phyloP scores from a whole-genome alignment of 2,888 invertebrate species.

The Stenurella melanura region DNA sequence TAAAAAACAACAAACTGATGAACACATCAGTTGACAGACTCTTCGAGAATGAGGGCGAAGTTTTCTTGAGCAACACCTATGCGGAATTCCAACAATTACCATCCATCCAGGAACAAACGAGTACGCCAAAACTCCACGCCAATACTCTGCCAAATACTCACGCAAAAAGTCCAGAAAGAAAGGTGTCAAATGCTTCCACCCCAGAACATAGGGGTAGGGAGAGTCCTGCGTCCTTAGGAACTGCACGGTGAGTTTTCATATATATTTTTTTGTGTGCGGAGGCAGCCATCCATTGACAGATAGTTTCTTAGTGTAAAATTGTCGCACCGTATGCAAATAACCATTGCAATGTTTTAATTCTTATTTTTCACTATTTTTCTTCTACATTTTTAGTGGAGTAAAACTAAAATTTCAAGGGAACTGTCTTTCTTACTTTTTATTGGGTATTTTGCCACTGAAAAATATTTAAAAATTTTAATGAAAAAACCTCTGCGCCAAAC shows the following conservation, averaged over 20 bases:
- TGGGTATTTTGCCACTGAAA: too few species aligned
- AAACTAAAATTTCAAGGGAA: too few species aligned
- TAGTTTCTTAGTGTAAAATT: too few species aligned
- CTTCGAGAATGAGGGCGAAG: conserved; percentile 86
- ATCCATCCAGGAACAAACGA: conserved; percentile 76
- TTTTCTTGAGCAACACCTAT: conserved; percentile 83
- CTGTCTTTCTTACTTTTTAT: too few species aligned
- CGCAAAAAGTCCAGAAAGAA: conserved; percentile 75
- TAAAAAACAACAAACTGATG: conserved; percentile 87
- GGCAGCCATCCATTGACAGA: too few species aligned
- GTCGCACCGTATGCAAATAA: too few species aligned
- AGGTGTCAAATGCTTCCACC: conserved; percentile 78
- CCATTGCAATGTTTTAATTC: too few species aligned
- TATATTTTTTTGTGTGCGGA: too few species aligned
- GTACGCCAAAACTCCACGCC: conserved; percentile 68
- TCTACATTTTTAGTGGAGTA: too few species aligned
- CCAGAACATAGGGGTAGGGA: conserved; percentile 82
- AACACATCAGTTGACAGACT: conserved; percentile 92
- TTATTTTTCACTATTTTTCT: too few species aligned
- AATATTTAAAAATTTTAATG: too few species aligned
- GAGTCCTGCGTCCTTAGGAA: conserved; percentile 80
- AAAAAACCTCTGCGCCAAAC: too few species aligned
- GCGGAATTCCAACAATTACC: conserved; percentile 80
- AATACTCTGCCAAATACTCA: conserved; percentile 32
- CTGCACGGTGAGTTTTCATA: conserved; percentile 73